A percentile compares a stretch with the other conserved stretches of the same genome.
Evolutionary conservation across 2,113 vertebrate species (phyloP).

Genomic region (Chauna torquata): DNA sequence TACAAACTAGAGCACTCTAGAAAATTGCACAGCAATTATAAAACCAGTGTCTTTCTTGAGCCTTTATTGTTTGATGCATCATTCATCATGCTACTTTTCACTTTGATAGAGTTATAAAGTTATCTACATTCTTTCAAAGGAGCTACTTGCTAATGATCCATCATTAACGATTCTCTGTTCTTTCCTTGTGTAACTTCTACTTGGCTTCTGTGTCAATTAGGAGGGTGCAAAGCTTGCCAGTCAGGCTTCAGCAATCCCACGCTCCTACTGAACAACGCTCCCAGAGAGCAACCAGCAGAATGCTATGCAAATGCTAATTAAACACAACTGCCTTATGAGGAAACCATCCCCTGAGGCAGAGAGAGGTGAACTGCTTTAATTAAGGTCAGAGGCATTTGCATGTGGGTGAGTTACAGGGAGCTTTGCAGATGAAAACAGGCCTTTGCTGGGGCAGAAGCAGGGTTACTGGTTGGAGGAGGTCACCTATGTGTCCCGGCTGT

Average conservation of each 20-base stretch:
- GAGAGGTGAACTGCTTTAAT: slow-evolving; percentile 67
- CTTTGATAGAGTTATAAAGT: slow-evolving; percentile 67
- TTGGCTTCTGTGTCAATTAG: slow-evolving; percentile 68
- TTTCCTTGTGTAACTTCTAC: slow-evolving; percentile 69
- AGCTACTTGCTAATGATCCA: slow-evolving; percentile 68
- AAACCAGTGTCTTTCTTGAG: slow-evolving; percentile 49
- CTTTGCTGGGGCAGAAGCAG: background rate
- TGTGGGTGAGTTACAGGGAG: slow-evolving; percentile 44
- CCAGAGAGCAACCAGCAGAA: slow-evolving; percentile 64
- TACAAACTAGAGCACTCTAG: slow-evolving; percentile 51
- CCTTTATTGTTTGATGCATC: slow-evolving; percentile 59
- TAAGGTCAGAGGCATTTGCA: slow-evolving; percentile 66
- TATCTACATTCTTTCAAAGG: slow-evolving; percentile 70
- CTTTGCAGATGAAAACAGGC: background rate
- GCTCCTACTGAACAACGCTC: slow-evolving; percentile 49
- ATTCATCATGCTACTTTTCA: slow-evolving; percentile 66
- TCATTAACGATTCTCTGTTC: slow-evolving; percentile 64
- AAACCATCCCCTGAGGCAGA: slow-evolving; percentile 66
- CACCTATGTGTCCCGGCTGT: background rate
- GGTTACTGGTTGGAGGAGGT: background rate
- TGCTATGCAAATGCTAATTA: slow-evolving; percentile 71
- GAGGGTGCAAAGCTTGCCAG: slow-evolving; percentile 64
- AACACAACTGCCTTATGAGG: slow-evolving; percentile 68
- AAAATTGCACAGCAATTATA: slow-evolving; percentile 62
- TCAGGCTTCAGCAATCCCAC: slow-evolving; percentile 71